Evolutionary conservation across 2,113 vertebrate species (phyloP).

Genomic region (Corynorhinus townsendii): DNA sequence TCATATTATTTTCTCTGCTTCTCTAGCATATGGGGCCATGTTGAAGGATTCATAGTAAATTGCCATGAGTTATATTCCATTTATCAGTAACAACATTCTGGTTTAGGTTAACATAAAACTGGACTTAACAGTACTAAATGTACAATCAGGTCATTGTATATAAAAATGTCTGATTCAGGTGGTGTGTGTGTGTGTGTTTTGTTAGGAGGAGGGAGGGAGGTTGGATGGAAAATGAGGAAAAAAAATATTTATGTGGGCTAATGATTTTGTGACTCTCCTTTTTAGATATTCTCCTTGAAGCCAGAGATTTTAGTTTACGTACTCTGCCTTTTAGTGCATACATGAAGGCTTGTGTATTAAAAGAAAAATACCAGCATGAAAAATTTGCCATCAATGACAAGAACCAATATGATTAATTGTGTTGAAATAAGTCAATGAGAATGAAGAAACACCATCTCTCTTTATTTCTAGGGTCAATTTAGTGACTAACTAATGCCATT

Average conservation of each 20-base stretch:
- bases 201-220: neutral
- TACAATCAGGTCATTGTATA: neutral
- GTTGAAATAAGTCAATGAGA: neutral
- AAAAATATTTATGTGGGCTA: neutral
- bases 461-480: neutral
- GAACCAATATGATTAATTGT: neutral
- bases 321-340: neutral
- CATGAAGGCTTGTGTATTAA: neutral
- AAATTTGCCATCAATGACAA: neutral
- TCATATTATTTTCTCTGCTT: slow-evolving; percentile 43
- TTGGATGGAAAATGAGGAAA: neutral
- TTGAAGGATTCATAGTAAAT: slow-evolving; percentile 18
- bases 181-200: neutral
- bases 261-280: neutral
- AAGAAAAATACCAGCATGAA: neutral
- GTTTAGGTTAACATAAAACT: slow-evolving; percentile 19
- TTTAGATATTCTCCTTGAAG: neutral
- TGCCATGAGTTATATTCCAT: neutral
- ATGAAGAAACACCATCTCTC: neutral
- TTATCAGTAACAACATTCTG: neutral
- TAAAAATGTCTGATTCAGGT: neutral
- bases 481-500: neutral
- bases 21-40: neutral
- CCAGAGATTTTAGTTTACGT: neutral
- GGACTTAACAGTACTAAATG: neutral